A percentile compares a stretch with the other conserved stretches of the same genome.
Conservation (phyloP, 2,113 vertebrate genomes). For the Otocyon megalotis region DNA sequence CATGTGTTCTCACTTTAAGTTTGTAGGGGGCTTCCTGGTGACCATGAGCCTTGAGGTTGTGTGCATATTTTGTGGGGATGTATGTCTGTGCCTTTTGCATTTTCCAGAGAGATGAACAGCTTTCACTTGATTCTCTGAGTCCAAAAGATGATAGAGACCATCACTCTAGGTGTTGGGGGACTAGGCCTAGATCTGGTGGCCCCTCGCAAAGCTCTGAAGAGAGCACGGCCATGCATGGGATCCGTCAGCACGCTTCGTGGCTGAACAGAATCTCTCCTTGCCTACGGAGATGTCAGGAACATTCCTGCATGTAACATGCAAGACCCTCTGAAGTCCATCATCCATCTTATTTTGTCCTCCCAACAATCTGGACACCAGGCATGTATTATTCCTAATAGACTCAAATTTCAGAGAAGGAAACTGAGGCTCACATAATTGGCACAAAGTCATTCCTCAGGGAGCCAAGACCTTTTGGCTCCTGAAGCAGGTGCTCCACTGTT, state of each 20-base stretch:
- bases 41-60: not conserved
- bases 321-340: not conserved
- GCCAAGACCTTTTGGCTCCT: not conserved
- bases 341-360: not conserved
- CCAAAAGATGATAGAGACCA: not conserved
- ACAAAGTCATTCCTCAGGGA: not conserved
- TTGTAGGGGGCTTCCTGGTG: not conserved
- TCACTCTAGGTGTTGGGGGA: not conserved
- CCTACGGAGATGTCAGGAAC: not conserved
- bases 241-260: rapidly evolving
- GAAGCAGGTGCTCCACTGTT: too few species aligned
- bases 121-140: not conserved
- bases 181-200: not conserved
- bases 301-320: not conserved
- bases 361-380: not conserved
- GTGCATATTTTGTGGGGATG: not conserved
- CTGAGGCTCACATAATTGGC: not conserved
- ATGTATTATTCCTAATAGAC: not conserved
- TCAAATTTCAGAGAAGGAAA: not conserved
- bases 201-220: not conserved
- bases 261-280: not conserved
- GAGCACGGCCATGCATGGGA: not conserved
- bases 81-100: not conserved
- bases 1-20: not conserved
- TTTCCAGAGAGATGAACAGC: not conserved